Evolutionary conservation across 2,797 vertebrate species (phyloP), one percentile per base, ranked within the genome.

Genomic region (Geotrypetes seraphini): DNA sequence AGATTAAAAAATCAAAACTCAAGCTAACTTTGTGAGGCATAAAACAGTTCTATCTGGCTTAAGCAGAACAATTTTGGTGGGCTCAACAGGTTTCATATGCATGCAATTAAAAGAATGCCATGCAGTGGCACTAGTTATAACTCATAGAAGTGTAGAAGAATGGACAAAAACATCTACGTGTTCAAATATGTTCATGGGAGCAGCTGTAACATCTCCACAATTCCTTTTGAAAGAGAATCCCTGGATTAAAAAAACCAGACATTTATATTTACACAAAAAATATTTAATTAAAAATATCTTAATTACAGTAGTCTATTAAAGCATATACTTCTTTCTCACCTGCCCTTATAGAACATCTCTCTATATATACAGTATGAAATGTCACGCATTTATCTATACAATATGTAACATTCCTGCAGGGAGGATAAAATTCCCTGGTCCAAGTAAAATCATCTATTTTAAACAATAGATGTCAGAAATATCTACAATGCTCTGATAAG

Each of bases 211-310:
- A n/a, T n/a, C n/a, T n/a, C n/a, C n/a, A n/a, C n/a, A 69, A 53
- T 31, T 21, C 55, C 61, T 56, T 70, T 58, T 54, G 69, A 72
- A 59, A 50, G 63, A 69, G 61, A 68, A 64, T 64, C 69, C 62
- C 71, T 74, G 64, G 63, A 75, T 69, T 68, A 59, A 76, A 75
- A 81, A 78, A 75, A 44, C 67, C 72, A 90, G 88, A 85, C 87
- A 52, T 67, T 63, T 50, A 63, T 76, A 97, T 96, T 89, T 98
- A 98, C 94, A 96, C 49, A 89, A 96, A 63, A 75, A 88, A 89
- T 74, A 90, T 93, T 92, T 87, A 89, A 95, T 95, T 94, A 96
- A 89, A 97, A 98, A 98, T 97, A 96, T 91, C 85, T 93, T 92
- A 92, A 94, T 97, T 98, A 96, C 93, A 98, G 88, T 91, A 89